phyloP scores from a whole-genome alignment of 64 coral and sea anemone species.

The Montipora sp. region DNA sequence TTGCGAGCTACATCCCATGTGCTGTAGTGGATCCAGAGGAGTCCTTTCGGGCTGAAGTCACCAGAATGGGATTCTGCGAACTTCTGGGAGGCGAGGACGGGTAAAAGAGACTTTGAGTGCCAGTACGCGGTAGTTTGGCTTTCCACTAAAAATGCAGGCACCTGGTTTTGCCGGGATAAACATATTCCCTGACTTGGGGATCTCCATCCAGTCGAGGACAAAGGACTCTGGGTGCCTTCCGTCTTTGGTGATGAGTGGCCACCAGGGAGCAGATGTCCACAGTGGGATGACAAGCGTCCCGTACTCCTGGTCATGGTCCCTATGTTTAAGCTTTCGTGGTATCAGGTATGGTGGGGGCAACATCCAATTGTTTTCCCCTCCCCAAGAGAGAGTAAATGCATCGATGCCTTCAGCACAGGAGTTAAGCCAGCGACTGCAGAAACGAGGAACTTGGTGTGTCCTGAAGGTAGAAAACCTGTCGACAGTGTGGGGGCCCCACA shows the following conservation, averaged over 20 bases:
- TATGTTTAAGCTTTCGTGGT: constrained; percentile 32
- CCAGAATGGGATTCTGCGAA: constrained; percentile 1
- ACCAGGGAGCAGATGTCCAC: constrained; percentile 17
- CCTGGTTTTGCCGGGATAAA: background rate
- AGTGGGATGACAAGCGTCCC: constrained; percentile 22
- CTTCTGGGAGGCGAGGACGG: background rate
- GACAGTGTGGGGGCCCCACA: constrained; percentile 27
- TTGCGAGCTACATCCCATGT: background rate
- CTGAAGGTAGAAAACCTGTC: constrained; percentile 4
- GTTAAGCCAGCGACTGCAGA: constrained; percentile 18
- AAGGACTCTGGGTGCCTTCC: background rate
- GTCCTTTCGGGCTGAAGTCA: background rate
- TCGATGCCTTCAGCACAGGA: background rate
- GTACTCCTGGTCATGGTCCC: background rate
- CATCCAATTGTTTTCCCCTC: constrained; percentile 50
- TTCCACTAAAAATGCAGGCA: background rate
- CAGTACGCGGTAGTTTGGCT: too few species aligned
- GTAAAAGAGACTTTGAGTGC: too few species aligned
- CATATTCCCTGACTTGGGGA: background rate
- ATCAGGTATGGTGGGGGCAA: constrained; percentile 53
- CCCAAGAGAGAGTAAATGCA: constrained; percentile 42
- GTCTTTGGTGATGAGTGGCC: background rate
- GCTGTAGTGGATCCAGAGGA: constrained; percentile 1
- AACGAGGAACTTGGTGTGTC: constrained; percentile 28
- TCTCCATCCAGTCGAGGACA: background rate